A percentile compares a stretch with the other conserved stretches of the same genome.
Evolutionary conservation across 2,113 vertebrate species (phyloP).

Genomic region (Laticauda laticaudata): DNA sequence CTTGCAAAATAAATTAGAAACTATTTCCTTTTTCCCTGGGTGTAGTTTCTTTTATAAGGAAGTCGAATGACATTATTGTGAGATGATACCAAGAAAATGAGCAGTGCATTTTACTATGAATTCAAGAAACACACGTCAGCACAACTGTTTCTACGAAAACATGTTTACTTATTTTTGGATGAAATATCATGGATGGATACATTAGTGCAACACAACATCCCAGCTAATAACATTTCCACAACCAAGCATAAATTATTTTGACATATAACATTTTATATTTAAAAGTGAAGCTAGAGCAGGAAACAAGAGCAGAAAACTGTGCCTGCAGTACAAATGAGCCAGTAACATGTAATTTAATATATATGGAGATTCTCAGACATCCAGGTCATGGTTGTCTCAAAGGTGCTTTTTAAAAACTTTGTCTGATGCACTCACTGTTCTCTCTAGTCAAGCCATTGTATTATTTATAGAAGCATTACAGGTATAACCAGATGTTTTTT

Average conservation of each 20-base stretch:
- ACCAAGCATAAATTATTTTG: background rate
- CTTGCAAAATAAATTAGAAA: background rate
- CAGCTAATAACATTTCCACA: background rate
- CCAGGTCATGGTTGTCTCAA: too few species aligned
- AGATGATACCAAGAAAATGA: background rate
- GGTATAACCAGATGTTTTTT: background rate
- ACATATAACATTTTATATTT: background rate
- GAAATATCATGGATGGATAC: background rate
- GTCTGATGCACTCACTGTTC: background rate
- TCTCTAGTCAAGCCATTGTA: background rate
- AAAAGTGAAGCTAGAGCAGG: background rate
- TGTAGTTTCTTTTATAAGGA: background rate
- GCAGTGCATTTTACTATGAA: background rate
- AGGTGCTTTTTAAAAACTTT: background rate
- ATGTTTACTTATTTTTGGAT: background rate
- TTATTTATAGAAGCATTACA: background rate
- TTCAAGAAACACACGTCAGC: accelerated
- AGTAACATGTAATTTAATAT: background rate
- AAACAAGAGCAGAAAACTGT: background rate
- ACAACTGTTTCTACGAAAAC: background rate
- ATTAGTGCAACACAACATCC: background rate
- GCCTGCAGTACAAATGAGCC: background rate
- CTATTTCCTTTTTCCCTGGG: background rate
- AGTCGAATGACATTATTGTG: accelerated
- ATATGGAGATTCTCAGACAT: too few species aligned